Percentiles rank a stretch among this genome's conserved stretches.
Evolutionary conservation across 1,140 invertebrate species (phyloP).

Genomic region (Subanguina moxae): DNA sequence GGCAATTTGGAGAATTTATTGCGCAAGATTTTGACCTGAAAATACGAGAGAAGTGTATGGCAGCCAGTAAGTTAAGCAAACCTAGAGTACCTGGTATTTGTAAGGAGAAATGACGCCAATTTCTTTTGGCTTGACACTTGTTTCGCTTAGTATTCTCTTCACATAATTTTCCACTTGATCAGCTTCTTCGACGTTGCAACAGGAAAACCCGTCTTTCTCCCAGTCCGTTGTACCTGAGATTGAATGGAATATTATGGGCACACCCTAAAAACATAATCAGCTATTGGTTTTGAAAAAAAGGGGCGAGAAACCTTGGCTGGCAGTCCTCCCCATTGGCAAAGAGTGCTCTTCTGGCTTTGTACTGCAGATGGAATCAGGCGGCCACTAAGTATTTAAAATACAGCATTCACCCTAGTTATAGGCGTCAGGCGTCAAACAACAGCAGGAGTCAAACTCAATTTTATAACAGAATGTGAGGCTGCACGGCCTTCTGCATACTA

Average conservation of each 20-base stretch:
- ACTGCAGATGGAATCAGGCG: constrained; percentile 1
- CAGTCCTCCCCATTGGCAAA: constrained; percentile 20
- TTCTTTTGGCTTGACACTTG: constrained; percentile 67
- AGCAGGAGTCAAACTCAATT: no score
- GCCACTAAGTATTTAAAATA: no score
- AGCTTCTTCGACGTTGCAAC: constrained; percentile 80
- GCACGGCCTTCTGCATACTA: no score
- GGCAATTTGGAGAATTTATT: neutral
- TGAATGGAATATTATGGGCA: constrained; percentile 41
- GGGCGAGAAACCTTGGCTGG: constrained; percentile 8
- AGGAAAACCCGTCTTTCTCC: constrained; percentile 68
- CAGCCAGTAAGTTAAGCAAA: neutral
- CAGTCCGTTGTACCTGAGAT: constrained; percentile 27
- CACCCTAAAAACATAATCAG: constrained; percentile 18
- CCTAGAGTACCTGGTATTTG: constrained; percentile 68
- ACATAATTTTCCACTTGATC: constrained; percentile 63
- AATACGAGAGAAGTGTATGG: neutral
- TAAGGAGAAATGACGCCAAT: constrained; percentile 92
- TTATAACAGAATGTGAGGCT: no score
- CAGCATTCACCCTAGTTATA: no score
- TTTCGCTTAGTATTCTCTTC: constrained; percentile 63
- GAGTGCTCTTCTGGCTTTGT: constrained; percentile 11
- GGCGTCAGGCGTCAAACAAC: no score
- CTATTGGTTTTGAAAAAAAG: neutral
- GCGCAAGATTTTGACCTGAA: constrained; percentile 15